Evolutionary conservation across 2,888 invertebrate species (phyloP).

Genomic region (Apocheima hispidaria): DNA sequence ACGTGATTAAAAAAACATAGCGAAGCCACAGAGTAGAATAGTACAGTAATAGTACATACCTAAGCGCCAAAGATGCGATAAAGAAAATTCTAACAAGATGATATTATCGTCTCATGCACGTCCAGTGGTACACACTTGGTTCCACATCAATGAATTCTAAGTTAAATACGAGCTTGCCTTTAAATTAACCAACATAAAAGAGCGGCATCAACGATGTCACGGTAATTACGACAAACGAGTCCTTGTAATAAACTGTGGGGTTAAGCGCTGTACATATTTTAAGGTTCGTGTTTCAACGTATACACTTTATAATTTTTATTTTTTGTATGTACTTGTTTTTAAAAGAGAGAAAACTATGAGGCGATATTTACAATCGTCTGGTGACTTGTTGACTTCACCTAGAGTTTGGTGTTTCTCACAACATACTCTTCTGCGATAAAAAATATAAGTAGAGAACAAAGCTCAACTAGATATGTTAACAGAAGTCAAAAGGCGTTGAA

Average conservation of each 20-base stretch:
- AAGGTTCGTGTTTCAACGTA: conserved; percentile 1
- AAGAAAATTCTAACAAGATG: not conserved
- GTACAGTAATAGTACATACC: not conserved
- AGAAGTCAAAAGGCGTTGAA: too few species aligned
- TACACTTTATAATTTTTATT: not conserved
- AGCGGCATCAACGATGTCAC: conserved; percentile 45
- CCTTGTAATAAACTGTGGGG: conserved; percentile 48
- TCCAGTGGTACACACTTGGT: not conserved
- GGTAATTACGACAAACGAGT: conserved; percentile 46
- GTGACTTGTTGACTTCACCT: too few species aligned
- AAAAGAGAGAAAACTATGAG: too few species aligned
- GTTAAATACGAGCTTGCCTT: conserved; percentile 23
- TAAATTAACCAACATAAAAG: conserved; percentile 33
- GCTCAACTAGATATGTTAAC: too few species aligned
- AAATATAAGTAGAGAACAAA: too few species aligned
- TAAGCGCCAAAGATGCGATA: not conserved
- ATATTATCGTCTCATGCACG: conserved; percentile 4
- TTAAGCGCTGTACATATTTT: conserved; percentile 32
- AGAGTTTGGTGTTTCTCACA: too few species aligned
- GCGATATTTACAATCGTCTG: too few species aligned
- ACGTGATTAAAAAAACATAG: not conserved
- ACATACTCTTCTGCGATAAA: too few species aligned
- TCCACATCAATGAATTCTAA: conserved; percentile 11
- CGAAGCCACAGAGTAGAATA: not conserved
- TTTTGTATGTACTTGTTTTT: not conserved